Evolutionary conservation across 2,113 vertebrate species (phyloP), one percentile per base, ranked within the genome.

Genomic region (Aspidoscelis tigris): DNA sequence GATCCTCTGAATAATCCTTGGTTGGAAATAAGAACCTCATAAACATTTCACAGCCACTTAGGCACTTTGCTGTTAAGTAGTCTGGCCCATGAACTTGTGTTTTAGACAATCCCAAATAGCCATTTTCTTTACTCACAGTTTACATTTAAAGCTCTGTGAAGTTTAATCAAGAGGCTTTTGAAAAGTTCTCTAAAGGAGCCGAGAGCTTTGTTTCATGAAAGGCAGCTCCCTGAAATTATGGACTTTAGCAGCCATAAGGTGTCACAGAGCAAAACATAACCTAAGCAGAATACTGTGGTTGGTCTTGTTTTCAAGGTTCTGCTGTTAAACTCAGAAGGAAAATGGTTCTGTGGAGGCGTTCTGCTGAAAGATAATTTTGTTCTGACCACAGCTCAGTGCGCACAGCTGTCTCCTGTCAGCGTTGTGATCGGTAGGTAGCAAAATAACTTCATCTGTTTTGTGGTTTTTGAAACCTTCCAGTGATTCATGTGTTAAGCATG

Each of bases 361-460:
- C 85, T 98, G 41, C 85, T 98, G 7, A 96, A 94, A 50, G 93
- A 87, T 2, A 94, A 90, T 16, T 95, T 97, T 0, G 84, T 98
- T 43, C 71, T 99, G 85, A 98, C 97, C 0, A 92, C 97, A 1
- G 97, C 97, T 3, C 86, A 84, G 33, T 99, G 98, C 22, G 95
- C 96, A 3, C 86, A 91, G 22, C 71, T 86, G 14, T 88, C 96
- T 39, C 75, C 82, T 5, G 53, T 93, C 33, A 91, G 75, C 2
- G 89, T 96, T 43, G 65, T 87, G 7, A 5, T 90, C 7, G 95
- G 98, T 98, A 93, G 74, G 93, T 95, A 53, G 53, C 21, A 18
- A n/a, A 74, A 76, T n/a, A 1, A 14, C 0, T 2, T 0, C 26
- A 73, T 61, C 7, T 71, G 2, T 61, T 12, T 47, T 41, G 33